A percentile compares a stretch with the other conserved stretches of the same genome.
Conservation (phyloP, 2,113 vertebrate genomes). For the Emydura subglobosa region DNA sequence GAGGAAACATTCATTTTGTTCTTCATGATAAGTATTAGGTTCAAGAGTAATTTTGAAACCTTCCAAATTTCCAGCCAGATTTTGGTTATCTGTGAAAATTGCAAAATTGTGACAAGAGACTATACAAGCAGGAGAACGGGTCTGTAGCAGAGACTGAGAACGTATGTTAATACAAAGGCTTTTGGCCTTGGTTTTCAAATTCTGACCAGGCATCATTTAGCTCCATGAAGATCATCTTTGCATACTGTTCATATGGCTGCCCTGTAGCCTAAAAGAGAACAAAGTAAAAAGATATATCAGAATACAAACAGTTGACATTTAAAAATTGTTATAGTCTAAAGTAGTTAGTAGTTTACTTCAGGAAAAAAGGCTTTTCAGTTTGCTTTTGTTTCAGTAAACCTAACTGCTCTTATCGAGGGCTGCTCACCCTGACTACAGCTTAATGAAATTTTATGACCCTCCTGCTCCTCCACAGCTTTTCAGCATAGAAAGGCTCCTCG, state of each 20-base stretch:
- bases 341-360: not conserved
- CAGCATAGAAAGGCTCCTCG: not conserved
- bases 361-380: not conserved
- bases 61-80: slow-evolving; percentile 62
- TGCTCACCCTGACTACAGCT: not conserved
- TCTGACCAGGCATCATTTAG: slow-evolving; percentile 99
- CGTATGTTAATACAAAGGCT: slow-evolving; percentile 90
- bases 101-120: slow-evolving; percentile 73
- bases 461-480: not conserved
- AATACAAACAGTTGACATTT: not conserved
- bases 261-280: slow-evolving; percentile 89
- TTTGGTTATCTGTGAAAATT: slow-evolving; percentile 77
- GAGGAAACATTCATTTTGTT: slow-evolving; percentile 40
- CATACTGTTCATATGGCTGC: slow-evolving; percentile 99
- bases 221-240: slow-evolving; percentile 99
- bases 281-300: slow-evolving; percentile 35
- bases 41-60: slow-evolving; percentile 52
- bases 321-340: not conserved
- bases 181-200: slow-evolving; percentile 99
- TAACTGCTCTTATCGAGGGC: not conserved
- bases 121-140: slow-evolving; percentile 73
- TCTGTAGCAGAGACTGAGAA: slow-evolving; percentile 75
- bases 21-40: slow-evolving; percentile 61
- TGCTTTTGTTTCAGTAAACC: not conserved
- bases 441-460: not conserved